Conservation (phyloP, 2,888 invertebrate genomes). For the Prionchulus punctatus region DNA sequence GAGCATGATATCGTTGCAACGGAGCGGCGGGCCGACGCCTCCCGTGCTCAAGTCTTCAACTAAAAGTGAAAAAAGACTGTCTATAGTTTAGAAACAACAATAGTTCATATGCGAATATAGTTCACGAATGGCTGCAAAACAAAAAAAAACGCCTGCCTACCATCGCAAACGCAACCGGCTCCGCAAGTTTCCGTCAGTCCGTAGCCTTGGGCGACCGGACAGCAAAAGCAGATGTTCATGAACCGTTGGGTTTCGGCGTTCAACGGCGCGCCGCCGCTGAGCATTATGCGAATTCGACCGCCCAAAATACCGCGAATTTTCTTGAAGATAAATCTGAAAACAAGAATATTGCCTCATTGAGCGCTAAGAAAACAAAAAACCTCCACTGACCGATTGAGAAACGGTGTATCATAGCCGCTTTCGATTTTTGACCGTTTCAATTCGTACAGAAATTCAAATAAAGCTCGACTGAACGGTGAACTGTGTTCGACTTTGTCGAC, state of each 20-base stretch:
- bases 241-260: constrained; percentile 87
- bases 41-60: constrained; percentile 54
- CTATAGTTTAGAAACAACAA: background rate
- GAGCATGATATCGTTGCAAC: constrained; percentile 63
- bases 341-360: background rate
- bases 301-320: constrained; percentile 60
- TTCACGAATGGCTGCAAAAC: background rate
- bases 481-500: constrained; percentile 70
- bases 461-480: constrained; percentile 55
- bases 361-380: constrained; percentile 8
- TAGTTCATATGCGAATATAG: background rate
- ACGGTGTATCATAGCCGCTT: constrained; percentile 40
- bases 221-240: constrained; percentile 74
- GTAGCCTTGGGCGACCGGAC: constrained; percentile 77
- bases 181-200: constrained; percentile 93
- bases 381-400: constrained; percentile 37
- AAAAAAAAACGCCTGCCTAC: constrained; percentile 2
- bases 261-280: constrained; percentile 85
- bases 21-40: constrained; percentile 70
- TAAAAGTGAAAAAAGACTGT: constrained; percentile 17
- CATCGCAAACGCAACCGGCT: constrained; percentile 47
- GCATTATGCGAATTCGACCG: constrained; percentile 67
- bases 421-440: constrained; percentile 75
- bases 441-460: constrained; percentile 83
- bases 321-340: constrained; percentile 45